phyloP scores from a whole-genome alignment of 1,140 invertebrate species.

The Aphelenchoides besseyi region DNA sequence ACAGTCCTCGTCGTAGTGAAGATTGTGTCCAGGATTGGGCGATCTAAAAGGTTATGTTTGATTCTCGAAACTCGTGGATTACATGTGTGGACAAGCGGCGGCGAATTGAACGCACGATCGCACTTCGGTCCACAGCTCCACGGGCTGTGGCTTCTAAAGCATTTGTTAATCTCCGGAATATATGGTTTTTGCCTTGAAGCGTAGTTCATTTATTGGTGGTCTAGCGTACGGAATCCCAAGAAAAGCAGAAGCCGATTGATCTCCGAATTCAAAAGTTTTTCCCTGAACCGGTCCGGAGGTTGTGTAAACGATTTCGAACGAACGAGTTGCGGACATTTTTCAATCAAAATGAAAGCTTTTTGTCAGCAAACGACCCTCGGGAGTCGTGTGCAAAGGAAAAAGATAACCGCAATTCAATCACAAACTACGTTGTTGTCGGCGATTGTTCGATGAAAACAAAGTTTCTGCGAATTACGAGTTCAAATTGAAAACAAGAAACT shows the following conservation, averaged over 20 bases:
- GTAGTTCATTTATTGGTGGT: constrained; percentile 27
- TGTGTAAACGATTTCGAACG: neutral
- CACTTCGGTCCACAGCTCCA: neutral
- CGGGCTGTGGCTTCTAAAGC: constrained; percentile 1
- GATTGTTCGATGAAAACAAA: too few species aligned
- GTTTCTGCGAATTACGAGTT: too few species aligned
- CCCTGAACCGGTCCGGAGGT: neutral
- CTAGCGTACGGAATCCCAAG: constrained; percentile 33
- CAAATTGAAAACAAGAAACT: too few species aligned
- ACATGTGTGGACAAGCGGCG: neutral
- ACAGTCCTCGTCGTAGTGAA: constrained; percentile 16
- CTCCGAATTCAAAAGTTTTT: neutral
- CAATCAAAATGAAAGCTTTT: too few species aligned
- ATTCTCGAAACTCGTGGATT: neutral
- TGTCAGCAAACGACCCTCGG: too few species aligned
- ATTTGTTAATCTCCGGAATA: constrained; percentile 1
- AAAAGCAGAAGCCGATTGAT: constrained; percentile 11
- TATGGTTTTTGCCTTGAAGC: constrained; percentile 29
- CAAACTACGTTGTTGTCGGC: too few species aligned
- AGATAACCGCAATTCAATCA: too few species aligned
- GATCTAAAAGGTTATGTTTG: neutral
- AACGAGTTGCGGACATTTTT: too few species aligned
- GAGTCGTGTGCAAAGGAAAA: too few species aligned
- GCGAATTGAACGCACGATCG: neutral
- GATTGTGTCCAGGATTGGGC: neutral